phyloP scores from a whole-genome alignment of 23 tunicate species.

The Trididemnum nubilum region DNA sequence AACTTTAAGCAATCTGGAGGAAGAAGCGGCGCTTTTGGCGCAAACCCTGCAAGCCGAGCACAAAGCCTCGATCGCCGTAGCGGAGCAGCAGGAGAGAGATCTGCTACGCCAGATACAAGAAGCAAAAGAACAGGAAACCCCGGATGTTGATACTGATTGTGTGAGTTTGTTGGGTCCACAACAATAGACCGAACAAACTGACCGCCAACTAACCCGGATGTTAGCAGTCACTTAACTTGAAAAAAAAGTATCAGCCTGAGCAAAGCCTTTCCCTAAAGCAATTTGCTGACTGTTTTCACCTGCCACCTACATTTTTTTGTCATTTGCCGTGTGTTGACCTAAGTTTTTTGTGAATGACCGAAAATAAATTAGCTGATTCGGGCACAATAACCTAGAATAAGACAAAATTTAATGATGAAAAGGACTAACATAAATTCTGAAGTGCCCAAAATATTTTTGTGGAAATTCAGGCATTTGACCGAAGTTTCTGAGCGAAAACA shows the following conservation, averaged over 20 bases:
- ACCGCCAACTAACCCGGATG: too few relatives aligned
- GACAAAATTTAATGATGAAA: too few relatives aligned
- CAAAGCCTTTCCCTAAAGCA: background rate
- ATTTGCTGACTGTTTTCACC: too few relatives aligned
- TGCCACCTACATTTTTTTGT: too few relatives aligned
- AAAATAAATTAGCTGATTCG: too few relatives aligned
- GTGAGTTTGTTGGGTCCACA: conserved; percentile 54
- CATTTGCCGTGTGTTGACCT: too few relatives aligned
- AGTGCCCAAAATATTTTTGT: too few relatives aligned
- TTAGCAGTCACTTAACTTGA: background rate
- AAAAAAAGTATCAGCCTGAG: background rate
- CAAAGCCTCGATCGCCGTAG: conserved; percentile 81
- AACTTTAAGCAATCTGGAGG: conserved; percentile 43
- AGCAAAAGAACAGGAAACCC: conserved; percentile 43
- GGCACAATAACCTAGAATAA: too few relatives aligned
- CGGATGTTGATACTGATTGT: conserved; percentile 50
- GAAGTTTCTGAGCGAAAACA: too few relatives aligned
- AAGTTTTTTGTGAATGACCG: too few relatives aligned
- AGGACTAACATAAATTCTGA: too few relatives aligned
- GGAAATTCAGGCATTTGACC: too few relatives aligned
- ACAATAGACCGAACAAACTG: background rate
- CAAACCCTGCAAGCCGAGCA: conserved; percentile 56
- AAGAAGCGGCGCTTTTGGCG: conserved; percentile 49
- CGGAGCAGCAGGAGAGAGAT: conserved; percentile 86
- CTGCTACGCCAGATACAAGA: conserved; percentile 74